These are phyloP conservation scores for Protophormia terraenovae DNA, from an alignment of 2,888 invertebrate species.

Conservation along the genomic window DNA sequence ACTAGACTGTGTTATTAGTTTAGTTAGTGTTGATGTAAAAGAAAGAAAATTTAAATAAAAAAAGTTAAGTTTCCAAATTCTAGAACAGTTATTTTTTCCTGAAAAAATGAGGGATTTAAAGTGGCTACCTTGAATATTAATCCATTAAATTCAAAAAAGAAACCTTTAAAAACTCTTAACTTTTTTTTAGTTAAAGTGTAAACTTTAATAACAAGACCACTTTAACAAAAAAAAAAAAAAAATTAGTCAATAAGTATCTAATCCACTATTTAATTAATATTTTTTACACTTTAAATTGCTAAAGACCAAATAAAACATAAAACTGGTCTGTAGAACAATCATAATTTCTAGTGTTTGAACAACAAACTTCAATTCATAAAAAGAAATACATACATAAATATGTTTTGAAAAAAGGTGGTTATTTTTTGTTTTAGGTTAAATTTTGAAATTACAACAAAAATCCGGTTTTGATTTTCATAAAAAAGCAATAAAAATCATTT, in stretches of 20 bases:
- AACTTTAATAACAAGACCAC: slow-evolving; percentile 2
- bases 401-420: slow-evolving; percentile 1
- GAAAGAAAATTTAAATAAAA: not conserved
- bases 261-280: not conserved
- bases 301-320: slow-evolving; percentile 24
- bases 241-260: not conserved
- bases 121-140: no score
- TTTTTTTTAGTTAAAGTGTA: no score
- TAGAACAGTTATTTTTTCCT: no score
- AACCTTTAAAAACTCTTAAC: no score
- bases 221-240: not conserved
- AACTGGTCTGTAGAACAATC: slow-evolving; percentile 34
- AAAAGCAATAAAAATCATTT: slow-evolving; percentile 69
- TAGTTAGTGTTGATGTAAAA: slow-evolving; percentile 25
- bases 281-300: slow-evolving; percentile 1
- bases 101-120: no score
- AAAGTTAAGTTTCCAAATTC: not conserved
- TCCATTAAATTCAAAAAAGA: no score
- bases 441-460: slow-evolving; percentile 64
- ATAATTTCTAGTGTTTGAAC: slow-evolving; percentile 14
- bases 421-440: not conserved
- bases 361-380: no score
- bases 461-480: slow-evolving; percentile 74
- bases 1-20: slow-evolving; percentile 45
- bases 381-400: not conserved